Evolutionary conservation across 1,140 invertebrate genomes (phyloP).

Genomic region (Brachionus rotundiformis): DNA sequence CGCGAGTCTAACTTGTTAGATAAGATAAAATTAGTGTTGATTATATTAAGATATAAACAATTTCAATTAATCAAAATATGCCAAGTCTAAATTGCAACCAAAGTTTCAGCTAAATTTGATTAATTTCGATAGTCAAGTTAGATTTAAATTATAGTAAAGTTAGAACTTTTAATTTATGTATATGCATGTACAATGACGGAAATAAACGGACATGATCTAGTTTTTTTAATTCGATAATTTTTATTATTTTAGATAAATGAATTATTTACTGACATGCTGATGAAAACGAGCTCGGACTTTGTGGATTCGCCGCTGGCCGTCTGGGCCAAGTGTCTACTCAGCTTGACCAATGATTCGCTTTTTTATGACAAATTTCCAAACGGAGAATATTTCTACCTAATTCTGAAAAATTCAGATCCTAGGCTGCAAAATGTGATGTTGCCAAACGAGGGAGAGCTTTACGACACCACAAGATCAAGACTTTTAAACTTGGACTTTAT

Average conservation of each 20-base stretch:
- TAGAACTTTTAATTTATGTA: not conserved
- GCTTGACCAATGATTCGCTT: not conserved
- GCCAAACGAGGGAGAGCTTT: conserved; percentile 15
- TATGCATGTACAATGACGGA: not conserved
- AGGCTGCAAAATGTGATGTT: conserved; percentile 24
- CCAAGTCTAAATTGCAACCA: conserved; percentile 11
- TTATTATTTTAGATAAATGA: not conserved
- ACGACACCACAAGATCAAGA: conserved; percentile 7
- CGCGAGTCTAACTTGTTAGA: not conserved
- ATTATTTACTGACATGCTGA: not conserved
- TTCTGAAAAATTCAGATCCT: conserved; percentile 22
- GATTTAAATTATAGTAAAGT: not conserved
- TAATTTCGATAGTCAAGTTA: conserved; percentile 3
- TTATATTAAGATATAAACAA: not conserved
- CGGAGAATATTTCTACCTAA: conserved; percentile 24
- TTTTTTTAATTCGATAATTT: not conserved
- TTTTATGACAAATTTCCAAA: conserved; percentile 22
- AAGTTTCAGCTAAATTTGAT: not conserved
- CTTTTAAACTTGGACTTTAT: conserved; percentile 49
- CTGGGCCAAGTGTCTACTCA: conserved; percentile 12
- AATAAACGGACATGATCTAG: not conserved
- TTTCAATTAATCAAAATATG: conserved; percentile 21
- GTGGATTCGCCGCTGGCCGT: not conserved
- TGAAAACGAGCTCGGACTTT: conserved; percentile 15
- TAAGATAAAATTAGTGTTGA: not conserved